Conservation (phyloP, 2,113 vertebrate species). For the Pterophyllum scalare region DNA sequence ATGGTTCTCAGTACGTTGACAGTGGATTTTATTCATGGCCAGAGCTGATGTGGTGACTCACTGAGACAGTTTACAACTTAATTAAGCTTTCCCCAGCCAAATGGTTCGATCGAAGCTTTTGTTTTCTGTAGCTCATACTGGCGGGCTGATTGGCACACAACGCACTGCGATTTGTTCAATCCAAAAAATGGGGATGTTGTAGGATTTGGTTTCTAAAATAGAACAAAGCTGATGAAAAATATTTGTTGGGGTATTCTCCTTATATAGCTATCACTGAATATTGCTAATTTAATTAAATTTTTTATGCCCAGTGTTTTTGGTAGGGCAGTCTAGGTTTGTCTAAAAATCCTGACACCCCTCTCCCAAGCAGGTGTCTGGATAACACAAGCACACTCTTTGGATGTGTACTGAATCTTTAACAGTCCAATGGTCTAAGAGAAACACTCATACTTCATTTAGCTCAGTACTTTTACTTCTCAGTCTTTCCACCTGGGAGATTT, state of each 20-base stretch:
- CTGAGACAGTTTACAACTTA: conserved; percentile 38
- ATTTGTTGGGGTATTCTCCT: not conserved
- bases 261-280: not conserved
- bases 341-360: not conserved
- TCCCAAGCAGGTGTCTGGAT: not conserved
- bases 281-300: not conserved
- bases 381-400: not conserved
- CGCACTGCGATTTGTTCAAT: too few species aligned
- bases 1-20: conserved; percentile 27
- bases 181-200: not conserved
- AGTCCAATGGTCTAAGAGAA: conserved; percentile 24
- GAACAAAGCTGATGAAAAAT: not conserved
- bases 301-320: not conserved
- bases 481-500: conserved; percentile 28
- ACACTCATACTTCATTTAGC: conserved; percentile 39
- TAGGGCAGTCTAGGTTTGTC: too few species aligned
- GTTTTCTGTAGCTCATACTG: not conserved
- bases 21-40: conserved; percentile 45
- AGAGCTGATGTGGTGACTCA: conserved; percentile 29
- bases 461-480: not conserved
- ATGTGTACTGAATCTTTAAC: conserved; percentile 18
- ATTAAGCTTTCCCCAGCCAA: conserved; percentile 30
- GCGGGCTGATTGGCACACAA: not conserved
- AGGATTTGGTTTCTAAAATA: not conserved
- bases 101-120: conserved; percentile 42